Percentiles rank a stretch among this genome's conserved stretches.
Conservation (phyloP, 2,888 invertebrate genomes). For the Atrina japonica region DNA sequence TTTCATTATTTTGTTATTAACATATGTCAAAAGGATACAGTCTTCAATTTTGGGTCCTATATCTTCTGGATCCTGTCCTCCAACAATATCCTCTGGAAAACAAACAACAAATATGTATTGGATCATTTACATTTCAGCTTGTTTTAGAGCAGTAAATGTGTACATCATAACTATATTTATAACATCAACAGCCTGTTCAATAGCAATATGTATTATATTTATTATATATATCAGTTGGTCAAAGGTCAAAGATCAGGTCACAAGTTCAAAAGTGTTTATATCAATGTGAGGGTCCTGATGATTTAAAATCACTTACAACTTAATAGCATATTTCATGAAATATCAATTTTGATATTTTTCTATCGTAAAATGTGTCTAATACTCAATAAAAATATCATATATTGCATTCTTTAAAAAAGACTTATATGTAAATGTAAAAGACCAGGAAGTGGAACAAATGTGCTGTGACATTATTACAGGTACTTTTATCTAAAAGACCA, state of each 20-base stretch:
- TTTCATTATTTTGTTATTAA: no score
- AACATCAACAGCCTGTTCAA: no score
- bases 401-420: no score
- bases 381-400: no score
- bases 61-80: slow-evolving; percentile 66
- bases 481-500: no score
- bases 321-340: no score
- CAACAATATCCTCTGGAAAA: slow-evolving; percentile 69
- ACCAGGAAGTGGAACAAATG: no score
- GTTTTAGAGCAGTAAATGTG: neutral
- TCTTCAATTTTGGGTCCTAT: slow-evolving; percentile 77
- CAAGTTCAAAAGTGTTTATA: neutral
- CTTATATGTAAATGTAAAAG: no score
- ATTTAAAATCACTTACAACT: no score
- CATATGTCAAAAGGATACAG: slow-evolving; percentile 75
- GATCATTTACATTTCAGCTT: neutral
- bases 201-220: neutral
- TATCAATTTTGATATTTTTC: no score
- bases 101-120: slow-evolving; percentile 32
- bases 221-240: neutral
- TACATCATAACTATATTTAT: neutral
- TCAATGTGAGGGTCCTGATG: neutral
- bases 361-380: no score
- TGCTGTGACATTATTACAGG: no score
- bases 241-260: neutral